These are phyloP conservation scores for Liolophura sinensis DNA, from an alignment of 1,140 invertebrate species.

Conservation along the genomic window DNA sequence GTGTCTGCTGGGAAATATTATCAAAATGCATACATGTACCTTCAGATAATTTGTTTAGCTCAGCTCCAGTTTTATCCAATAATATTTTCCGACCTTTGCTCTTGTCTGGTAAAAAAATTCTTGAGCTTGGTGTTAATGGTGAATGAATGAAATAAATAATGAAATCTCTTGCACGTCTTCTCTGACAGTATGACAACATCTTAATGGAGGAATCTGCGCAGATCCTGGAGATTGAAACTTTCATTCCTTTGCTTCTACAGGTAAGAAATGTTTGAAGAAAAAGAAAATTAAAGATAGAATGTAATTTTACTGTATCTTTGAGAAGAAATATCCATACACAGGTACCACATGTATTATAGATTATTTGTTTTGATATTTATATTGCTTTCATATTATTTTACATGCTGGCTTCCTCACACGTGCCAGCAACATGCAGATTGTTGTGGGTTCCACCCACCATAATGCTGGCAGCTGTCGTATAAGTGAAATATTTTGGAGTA, in stretches of 20 bases:
- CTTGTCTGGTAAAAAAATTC: neutral
- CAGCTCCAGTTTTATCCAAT: neutral
- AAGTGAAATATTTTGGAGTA: too few relatives aligned
- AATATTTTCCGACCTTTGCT: neutral
- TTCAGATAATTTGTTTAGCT: neutral
- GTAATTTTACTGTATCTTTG: too few relatives aligned
- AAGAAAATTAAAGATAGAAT: neutral
- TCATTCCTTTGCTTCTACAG: constrained; percentile 95
- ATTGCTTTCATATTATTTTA: too few relatives aligned
- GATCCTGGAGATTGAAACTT: constrained; percentile 99
- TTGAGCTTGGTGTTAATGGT: neutral
- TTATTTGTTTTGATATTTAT: too few relatives aligned
- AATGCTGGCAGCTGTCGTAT: too few relatives aligned
- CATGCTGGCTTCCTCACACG: too few relatives aligned
- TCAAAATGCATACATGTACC: neutral
- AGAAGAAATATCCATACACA: too few relatives aligned
- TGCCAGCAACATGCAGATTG: too few relatives aligned
- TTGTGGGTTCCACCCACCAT: too few relatives aligned
- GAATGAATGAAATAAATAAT: neutral
- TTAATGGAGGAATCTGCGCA: constrained; percentile 99
- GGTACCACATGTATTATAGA: too few relatives aligned
- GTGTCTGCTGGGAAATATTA: neutral
- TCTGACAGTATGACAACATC: constrained; percentile 98
- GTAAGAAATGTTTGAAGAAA: constrained; percentile 30
- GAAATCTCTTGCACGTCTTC: constrained; percentile 16